A percentile compares a stretch with the other conserved stretches of the same genome.
Conservation (phyloP, 2,888 invertebrate genomes). For the Hydrotaea diabolus region DNA sequence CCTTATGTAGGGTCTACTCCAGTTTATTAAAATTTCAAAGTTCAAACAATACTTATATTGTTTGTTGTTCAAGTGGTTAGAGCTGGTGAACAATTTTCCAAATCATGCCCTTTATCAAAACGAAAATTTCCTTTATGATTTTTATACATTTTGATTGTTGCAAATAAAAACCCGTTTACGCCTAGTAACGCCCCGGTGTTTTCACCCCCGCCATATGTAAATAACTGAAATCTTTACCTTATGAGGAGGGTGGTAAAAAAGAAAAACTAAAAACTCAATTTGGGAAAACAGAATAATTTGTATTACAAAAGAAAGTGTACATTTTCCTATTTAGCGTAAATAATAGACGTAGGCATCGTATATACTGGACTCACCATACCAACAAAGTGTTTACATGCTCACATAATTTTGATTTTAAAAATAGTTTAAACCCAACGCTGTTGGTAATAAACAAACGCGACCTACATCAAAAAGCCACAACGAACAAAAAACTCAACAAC, state of each 20-base stretch:
- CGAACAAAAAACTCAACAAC: neutral
- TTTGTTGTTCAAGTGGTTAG: slow-evolving; percentile 47
- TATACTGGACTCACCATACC: neutral
- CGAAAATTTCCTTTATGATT: slow-evolving; percentile 49
- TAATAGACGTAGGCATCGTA: neutral
- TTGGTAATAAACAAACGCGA: slow-evolving; percentile 41
- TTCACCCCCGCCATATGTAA: slow-evolving; percentile 16
- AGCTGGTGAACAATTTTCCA: slow-evolving; percentile 3
- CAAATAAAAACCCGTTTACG: slow-evolving; percentile 64
- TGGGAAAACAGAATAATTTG: neutral
- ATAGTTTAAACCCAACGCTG: slow-evolving; percentile 14
- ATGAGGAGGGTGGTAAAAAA: neutral
- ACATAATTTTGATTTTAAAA: slow-evolving; percentile 7
- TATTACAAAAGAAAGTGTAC: neutral
- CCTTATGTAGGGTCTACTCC: neutral
- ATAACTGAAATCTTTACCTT: neutral
- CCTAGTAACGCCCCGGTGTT: slow-evolving; percentile 67
- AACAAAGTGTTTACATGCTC: neutral
- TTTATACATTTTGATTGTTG: slow-evolving; percentile 57
- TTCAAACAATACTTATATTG: slow-evolving; percentile 11
- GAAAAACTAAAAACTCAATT: neutral
- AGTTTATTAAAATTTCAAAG: slow-evolving; percentile 31
- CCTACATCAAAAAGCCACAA: slow-evolving; percentile 41
- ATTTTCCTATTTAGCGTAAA: neutral
- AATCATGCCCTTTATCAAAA: slow-evolving; percentile 7